Percentiles rank a stretch among this genome's conserved stretches.
phyloP scores from a whole-genome alignment of 2,113 vertebrate genomes.

The Lophochroa leadbeateri region DNA sequence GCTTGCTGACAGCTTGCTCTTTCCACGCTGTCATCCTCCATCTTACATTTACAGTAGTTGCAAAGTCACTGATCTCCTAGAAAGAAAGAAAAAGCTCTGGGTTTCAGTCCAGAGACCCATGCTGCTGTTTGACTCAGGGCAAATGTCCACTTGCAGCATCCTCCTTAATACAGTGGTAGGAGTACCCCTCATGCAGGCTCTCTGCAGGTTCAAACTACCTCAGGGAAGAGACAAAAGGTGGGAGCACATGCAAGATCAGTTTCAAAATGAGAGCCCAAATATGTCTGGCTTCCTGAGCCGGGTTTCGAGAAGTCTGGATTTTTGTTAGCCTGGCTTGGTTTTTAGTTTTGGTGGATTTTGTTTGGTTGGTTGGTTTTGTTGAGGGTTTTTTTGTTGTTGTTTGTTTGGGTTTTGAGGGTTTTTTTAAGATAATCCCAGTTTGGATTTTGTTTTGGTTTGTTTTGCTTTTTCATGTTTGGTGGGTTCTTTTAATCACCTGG shows the following conservation, averaged over 20 bases:
- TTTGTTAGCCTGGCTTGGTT: background rate
- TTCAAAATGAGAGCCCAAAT: background rate
- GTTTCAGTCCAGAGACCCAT: background rate
- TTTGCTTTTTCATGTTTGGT: background rate
- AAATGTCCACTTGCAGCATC: background rate
- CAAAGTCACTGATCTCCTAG: background rate
- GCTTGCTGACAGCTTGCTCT: background rate
- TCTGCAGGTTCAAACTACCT: background rate
- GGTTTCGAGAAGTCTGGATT: background rate
- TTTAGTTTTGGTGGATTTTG: background rate
- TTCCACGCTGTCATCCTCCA: background rate
- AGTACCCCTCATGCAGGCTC: background rate
- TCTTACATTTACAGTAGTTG: background rate
- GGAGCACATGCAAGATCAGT: rapidly evolving
- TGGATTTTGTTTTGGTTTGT: background rate
- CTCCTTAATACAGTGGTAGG: background rate
- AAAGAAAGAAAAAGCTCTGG: background rate
- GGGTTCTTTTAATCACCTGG: background rate
- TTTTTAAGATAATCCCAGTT: background rate
- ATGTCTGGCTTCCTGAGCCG: background rate
- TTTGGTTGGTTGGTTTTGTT: background rate
- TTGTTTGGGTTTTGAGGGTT: background rate
- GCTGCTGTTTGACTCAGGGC: rapidly evolving
- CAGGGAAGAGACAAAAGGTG: background rate
- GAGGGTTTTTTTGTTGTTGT: background rate